Base-by-base conservation (phyloP, 2,888 invertebrate species). In the Eupithecia dodoneata region DNA sequence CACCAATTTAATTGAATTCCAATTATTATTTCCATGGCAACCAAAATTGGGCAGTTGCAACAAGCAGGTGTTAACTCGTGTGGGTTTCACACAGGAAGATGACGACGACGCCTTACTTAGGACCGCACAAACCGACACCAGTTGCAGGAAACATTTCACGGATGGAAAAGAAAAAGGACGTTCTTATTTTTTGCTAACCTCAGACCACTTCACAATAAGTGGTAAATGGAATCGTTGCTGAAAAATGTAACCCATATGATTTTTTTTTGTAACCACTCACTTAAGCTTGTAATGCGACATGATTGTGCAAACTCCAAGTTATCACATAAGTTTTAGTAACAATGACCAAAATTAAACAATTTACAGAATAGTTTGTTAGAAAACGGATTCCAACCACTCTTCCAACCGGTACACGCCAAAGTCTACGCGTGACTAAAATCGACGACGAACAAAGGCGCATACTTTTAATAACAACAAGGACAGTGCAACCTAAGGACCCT, bases 361-460 rank as follows among this genome's bases (percentile, higher is more conserved):
- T 44, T 69, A 18, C 18, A 49, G n/a, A 74, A 55, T 69, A 18
- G 9, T 52, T 69, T 73, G n/a, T 44, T 49, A 52, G n/a, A 65
- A 76, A 76, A 55, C 45, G 44, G 69, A 74, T 55, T 44, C 67
- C 55, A 69, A 86, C 88, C 76, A 86, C 83, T 81, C 87, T 87
- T 87, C 87, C 91, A 88, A 89, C 90, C 90, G 90, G 88, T 88
- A 89, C 86, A 86, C 88, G 83, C 85, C 90, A 85, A 88, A 86
- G 91, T 89, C 88, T 90, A 91, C 91, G 90, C 91, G 92, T 92
- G 91, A 93, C 92, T 92, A 91, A 92, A 90, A 88, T 88, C 87
- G 81, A 86, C 87, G 87, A 85, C 86, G 85, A 85, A 84, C 83
- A 82, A 86, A 85, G 83, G 87, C 85, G 84, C 82, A 87, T 87